Conservation (phyloP, 2,113 vertebrate species). For the Egretta garzetta region DNA sequence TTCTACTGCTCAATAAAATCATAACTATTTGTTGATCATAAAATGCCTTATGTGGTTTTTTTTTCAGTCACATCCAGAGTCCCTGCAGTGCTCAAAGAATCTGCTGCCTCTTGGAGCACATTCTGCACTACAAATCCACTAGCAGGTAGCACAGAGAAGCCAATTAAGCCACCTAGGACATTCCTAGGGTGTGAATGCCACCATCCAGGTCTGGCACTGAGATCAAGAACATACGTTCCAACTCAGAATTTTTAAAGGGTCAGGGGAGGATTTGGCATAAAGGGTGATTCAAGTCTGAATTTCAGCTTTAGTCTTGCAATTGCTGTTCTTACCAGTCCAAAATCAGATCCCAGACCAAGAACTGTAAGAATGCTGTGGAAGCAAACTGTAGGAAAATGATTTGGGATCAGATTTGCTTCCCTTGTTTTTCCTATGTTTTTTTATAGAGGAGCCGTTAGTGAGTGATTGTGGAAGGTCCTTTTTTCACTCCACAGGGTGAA, state of each 20-base stretch:
- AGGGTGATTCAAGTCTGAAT: background rate
- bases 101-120: background rate
- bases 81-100: background rate
- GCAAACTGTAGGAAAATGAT: background rate
- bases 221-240: background rate
- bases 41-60: background rate
- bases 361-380: background rate
- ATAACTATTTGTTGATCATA: conserved; percentile 27
- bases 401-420: background rate
- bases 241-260: background rate
- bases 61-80: background rate
- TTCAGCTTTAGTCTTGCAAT: background rate
- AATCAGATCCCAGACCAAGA: background rate
- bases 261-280: background rate
- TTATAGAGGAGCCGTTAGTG: background rate
- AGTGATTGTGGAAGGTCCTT: background rate
- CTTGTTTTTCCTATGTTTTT: background rate
- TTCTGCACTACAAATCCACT: background rate
- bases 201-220: background rate
- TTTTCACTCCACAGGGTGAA: background rate
- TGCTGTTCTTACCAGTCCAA: background rate
- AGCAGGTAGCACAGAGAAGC: background rate
- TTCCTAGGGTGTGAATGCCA: background rate
- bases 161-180: background rate
- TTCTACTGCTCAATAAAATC: conserved; percentile 53